Conservation (phyloP, 1,140 invertebrate species). For the Drosophila sproati region DNA sequence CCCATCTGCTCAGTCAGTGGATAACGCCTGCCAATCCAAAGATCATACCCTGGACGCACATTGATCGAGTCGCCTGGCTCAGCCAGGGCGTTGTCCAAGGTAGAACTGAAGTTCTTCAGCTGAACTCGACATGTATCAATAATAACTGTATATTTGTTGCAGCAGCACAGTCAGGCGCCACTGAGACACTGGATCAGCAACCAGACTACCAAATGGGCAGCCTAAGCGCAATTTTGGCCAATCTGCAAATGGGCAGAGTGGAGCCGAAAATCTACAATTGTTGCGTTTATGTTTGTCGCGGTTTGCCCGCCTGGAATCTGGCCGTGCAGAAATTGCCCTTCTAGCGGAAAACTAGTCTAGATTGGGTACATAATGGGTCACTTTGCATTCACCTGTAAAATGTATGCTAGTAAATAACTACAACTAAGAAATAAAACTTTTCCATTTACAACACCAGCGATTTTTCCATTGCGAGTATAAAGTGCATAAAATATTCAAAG, state of each 20-base stretch:
- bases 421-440: no score
- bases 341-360: slow-evolving; percentile 8
- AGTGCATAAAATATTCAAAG: slow-evolving; percentile 5
- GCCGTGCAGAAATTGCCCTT: slow-evolving; percentile 62
- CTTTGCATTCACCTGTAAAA: no score
- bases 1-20: slow-evolving; percentile 69
- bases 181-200: slow-evolving; percentile 21
- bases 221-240: slow-evolving; percentile 58
- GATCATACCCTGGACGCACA: slow-evolving; percentile 68
- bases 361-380: not conserved
- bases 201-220: slow-evolving; percentile 66
- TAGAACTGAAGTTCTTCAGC: not conserved
- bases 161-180: slow-evolving; percentile 21
- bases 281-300: slow-evolving; percentile 74
- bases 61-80: slow-evolving; percentile 62
- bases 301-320: slow-evolving; percentile 77
- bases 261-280: slow-evolving; percentile 69
- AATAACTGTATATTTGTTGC: not conserved
- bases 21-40: slow-evolving; percentile 49
- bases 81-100: slow-evolving; percentile 68
- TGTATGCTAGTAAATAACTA: no score
- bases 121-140: not conserved
- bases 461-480: slow-evolving; percentile 3
- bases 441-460: no score
- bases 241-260: slow-evolving; percentile 61